These are phyloP conservation scores for Acipenser oxyrinchus DNA, from an alignment of 2,797 vertebrate genomes.

Conservation along the genomic window DNA sequence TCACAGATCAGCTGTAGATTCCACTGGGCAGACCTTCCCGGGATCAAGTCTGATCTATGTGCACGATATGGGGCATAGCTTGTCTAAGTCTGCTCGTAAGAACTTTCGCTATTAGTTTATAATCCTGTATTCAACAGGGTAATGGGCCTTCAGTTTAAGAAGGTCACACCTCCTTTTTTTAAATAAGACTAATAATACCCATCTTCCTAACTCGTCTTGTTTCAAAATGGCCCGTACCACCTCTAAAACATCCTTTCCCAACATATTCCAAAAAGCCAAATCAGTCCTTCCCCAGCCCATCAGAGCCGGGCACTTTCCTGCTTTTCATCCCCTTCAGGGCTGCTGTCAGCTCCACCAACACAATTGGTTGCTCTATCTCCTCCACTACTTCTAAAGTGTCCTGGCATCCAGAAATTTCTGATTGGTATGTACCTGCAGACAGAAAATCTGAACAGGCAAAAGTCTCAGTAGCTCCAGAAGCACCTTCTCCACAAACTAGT, in stretches of 20 bases:
- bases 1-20: not conserved
- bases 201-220: not conserved
- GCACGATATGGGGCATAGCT: no score
- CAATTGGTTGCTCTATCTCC: not conserved
- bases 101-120: not conserved
- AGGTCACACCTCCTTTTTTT: not conserved
- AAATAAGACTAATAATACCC: not conserved
- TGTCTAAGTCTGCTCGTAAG: no score
- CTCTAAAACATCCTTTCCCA: not conserved
- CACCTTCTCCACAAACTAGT: no score
- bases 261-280: not conserved
- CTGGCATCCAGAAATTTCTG: no score
- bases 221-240: not conserved
- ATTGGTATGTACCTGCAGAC: no score
- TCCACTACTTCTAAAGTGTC: no score
- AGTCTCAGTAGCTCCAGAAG: no score
- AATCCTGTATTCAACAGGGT: not conserved
- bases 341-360: not conserved
- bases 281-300: not conserved
- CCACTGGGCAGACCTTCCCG: no score
- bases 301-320: not conserved
- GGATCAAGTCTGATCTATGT: no score
- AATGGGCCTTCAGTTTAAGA: not conserved
- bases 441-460: no score
- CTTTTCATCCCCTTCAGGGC: not conserved